Evolutionary conservation across 1,140 invertebrate genomes (phyloP).

Genomic region (Rhagoletis zephyria): DNA sequence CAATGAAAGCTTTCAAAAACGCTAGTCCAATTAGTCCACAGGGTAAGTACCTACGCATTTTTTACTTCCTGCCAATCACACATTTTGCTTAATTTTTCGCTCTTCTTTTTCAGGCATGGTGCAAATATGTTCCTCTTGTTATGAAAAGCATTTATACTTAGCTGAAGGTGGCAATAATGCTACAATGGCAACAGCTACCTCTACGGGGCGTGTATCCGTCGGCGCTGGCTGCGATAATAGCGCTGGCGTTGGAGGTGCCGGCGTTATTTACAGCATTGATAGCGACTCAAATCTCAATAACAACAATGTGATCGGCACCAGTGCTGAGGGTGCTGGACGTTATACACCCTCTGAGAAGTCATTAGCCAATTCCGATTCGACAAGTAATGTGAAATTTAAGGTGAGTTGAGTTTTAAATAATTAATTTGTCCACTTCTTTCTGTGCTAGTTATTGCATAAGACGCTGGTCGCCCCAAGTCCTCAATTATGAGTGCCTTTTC

Average conservation of each 20-base stretch:
- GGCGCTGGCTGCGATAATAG: slow-evolving; percentile 16
- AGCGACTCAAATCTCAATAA: not conserved
- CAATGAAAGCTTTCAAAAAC: slow-evolving; percentile 83
- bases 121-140: slow-evolving; percentile 87
- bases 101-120: slow-evolving; percentile 77
- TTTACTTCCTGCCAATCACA: not conserved
- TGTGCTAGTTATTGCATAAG: slow-evolving; percentile 13
- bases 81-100: not conserved
- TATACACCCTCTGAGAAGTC: slow-evolving; percentile 71
- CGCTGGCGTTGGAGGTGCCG: slow-evolving; percentile 45
- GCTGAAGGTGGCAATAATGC: slow-evolving; percentile 65
- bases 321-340: slow-evolving; percentile 60
- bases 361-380: slow-evolving; percentile 70
- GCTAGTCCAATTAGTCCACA: slow-evolving; percentile 87
- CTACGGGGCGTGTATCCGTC: not conserved
- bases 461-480: not conserved
- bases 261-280: slow-evolving; percentile 49
- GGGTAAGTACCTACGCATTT: slow-evolving; percentile 73
- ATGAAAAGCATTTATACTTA: slow-evolving; percentile 68
- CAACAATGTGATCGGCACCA: slow-evolving; percentile 57
- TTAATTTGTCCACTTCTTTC: not conserved
- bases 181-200: slow-evolving; percentile 24
- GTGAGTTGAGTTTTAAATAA: slow-evolving; percentile 57
- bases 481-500: not conserved
- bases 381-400: slow-evolving; percentile 72